A percentile compares a stretch with the other conserved stretches of the same genome.
Conservation (phyloP, 2,113 vertebrate species). For the Prietella phreatophila region DNA sequence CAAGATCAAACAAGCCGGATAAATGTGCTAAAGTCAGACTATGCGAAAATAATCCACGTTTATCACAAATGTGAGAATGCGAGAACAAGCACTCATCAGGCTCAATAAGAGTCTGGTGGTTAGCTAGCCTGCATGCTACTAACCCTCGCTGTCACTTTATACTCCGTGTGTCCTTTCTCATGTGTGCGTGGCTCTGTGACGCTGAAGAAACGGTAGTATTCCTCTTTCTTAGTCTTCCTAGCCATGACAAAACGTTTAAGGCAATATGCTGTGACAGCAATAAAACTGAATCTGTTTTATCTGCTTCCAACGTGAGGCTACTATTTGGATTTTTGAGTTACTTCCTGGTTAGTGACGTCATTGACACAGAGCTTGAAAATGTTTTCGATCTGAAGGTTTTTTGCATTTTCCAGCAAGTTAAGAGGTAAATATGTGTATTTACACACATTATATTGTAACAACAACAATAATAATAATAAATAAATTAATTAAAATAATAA, state of each 20-base stretch:
- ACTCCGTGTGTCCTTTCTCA: constrained; percentile 88
- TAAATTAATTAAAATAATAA: not conserved
- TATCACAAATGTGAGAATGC: not conserved
- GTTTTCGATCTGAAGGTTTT: not conserved
- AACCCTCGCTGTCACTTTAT: constrained; percentile 86
- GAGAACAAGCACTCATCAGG: not conserved
- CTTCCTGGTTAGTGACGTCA: constrained; percentile 63
- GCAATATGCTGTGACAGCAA: not conserved
- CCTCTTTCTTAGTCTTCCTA: constrained; percentile 80
- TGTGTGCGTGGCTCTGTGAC: constrained; percentile 82
- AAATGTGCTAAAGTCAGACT: not conserved
- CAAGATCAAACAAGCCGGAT: not conserved
- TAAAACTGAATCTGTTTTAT: not conserved
- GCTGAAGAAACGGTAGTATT: constrained; percentile 78
- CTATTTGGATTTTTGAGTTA: constrained; percentile 49
- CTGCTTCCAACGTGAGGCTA: not conserved
- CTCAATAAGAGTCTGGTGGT: not conserved
- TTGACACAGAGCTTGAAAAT: no score
- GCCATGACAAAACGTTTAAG: constrained; percentile 71
- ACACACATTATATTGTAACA: no score
- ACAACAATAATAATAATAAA: not conserved
- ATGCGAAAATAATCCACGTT: not conserved
- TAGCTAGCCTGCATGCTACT: constrained; percentile 49
- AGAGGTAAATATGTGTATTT: not conserved
- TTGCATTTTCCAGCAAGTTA: not conserved